Evolutionary conservation across 2,888 invertebrate genomes (phyloP).

Genomic region (Hydraecia micacea): DNA sequence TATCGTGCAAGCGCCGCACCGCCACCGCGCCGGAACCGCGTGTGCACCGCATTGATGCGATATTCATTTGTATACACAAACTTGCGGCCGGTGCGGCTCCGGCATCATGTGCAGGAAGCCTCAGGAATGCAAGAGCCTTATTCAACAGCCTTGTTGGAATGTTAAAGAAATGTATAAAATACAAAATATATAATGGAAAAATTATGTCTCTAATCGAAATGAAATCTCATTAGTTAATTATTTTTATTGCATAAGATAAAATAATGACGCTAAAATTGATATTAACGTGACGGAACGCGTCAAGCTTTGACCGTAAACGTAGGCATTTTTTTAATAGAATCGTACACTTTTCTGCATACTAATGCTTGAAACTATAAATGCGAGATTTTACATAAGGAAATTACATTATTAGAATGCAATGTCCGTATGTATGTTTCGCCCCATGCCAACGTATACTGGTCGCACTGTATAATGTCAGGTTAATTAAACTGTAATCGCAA

Average conservation of each 20-base stretch:
- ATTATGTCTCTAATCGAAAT: conserved; percentile 1
- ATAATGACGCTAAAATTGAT: conserved; percentile 10
- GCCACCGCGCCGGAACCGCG: neutral
- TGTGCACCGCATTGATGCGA: neutral
- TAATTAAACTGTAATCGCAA: too few relatives aligned
- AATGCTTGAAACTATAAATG: neutral
- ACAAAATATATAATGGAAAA: too few relatives aligned
- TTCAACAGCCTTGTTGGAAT: conserved; percentile 18
- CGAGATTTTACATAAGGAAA: neutral
- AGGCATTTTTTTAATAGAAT: neutral
- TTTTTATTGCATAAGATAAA: neutral
- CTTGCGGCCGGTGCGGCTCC: too few relatives aligned
- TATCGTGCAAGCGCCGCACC: too few relatives aligned
- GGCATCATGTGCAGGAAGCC: too few relatives aligned
- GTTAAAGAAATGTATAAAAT: conserved; percentile 5
- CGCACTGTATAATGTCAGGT: neutral
- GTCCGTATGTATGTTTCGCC: neutral
- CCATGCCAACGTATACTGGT: neutral
- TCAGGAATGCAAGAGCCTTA: neutral
- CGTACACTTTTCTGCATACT: neutral
- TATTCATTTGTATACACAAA: too few relatives aligned
- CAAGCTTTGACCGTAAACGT: neutral
- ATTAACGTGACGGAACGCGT: neutral
- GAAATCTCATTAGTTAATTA: conserved; percentile 40
- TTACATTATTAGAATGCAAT: too few relatives aligned